A percentile compares a stretch with the other conserved stretches of the same genome.
Evolutionary conservation across 2,797 vertebrate species (phyloP).

Genomic region (Acipenser ruthenus): DNA sequence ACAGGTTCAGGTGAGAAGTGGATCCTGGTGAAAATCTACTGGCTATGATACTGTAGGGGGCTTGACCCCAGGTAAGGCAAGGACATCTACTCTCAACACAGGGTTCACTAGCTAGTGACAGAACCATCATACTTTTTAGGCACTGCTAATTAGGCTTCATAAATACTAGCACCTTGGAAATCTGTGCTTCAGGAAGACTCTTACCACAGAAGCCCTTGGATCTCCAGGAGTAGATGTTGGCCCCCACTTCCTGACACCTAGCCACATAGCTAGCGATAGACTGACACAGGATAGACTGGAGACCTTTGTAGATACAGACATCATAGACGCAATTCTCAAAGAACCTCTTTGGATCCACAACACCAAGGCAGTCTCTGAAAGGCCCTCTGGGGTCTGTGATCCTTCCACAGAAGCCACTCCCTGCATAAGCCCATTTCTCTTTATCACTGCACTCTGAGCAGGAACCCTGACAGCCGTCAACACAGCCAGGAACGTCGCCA

Average conservation of each 20-base stretch:
- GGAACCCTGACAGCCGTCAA: background rate
- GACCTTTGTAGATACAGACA: slow-evolving; percentile 39
- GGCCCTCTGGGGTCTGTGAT: slow-evolving; percentile 32
- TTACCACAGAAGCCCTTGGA: slow-evolving; percentile 45
- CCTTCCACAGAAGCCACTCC: slow-evolving; percentile 31
- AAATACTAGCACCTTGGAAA: too few relatives aligned
- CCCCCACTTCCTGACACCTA: slow-evolving; percentile 41
- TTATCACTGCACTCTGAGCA: slow-evolving; percentile 27
- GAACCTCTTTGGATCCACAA: slow-evolving; percentile 25
- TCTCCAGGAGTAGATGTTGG: slow-evolving; percentile 38
- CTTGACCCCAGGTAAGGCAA: too few relatives aligned
- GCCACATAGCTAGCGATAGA: slow-evolving; percentile 38
- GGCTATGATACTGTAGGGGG: too few relatives aligned
- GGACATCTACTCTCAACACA: too few relatives aligned
- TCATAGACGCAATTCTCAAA: slow-evolving; percentile 40
- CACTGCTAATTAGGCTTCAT: too few relatives aligned
- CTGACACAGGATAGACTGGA: slow-evolving; percentile 30
- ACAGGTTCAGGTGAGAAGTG: too few relatives aligned
- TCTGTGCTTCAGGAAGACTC: slow-evolving; percentile 5
- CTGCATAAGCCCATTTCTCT: slow-evolving; percentile 22
- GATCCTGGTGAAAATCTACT: too few relatives aligned
- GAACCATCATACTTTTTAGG: too few relatives aligned
- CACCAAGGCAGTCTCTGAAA: slow-evolving; percentile 36
- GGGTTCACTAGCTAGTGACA: too few relatives aligned
- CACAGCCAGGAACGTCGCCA: slow-evolving; percentile 30